Base-by-base conservation (phyloP, 2,888 invertebrate species). In the Rhagonycha lutea region DNA sequence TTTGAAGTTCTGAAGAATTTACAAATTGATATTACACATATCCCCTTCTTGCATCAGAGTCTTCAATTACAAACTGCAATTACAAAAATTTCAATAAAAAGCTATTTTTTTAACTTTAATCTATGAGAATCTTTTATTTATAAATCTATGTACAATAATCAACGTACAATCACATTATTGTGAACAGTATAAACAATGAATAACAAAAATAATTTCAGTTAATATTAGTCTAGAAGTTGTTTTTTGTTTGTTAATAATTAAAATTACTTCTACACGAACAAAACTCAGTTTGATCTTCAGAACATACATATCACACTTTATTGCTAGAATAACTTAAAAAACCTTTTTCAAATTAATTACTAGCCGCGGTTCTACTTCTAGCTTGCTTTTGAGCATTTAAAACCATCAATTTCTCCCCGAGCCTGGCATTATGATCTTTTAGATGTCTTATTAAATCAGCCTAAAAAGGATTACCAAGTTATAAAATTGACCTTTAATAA, bases 391-490 rank as follows among this genome's bases (percentile, higher is more conserved):
- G 90, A 69, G 90, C 88, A 84, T 89, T 91, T 81, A 92, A 85
- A 75, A 90, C 87, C 89, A 93, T 91, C 81, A 94, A 88, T 84
- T 91, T 92, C 80, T 92, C 91, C 80, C 92, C 91, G 62, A 94
- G 87, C 82, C 90, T 90, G 28, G 90, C 90, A 82, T 93, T 93
- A 80, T 93, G 92, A 83, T 93, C 93, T 80, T 90, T 90, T 73
- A 93, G 87, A 83, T 92, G 92, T 83, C 90, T 89, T 79, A 94
- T 94, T 9, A 93, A 88, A 86, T 93, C 93, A 26, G 93, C 93
- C 89, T 90, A 79, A 68, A 84, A 81, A 47, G 61, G 73, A 73
- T 63, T 14, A 11, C 29, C 32, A 5, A n/a, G 5, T 47, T 47
- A 67, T 60, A 24, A 32, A n/a, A 61, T 62, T 69, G 26, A 2